Evolutionary conservation across 64 coral and sea anemone genomes (phyloP), one percentile per base, ranked within the genome.

Genomic region (Platygyra sinensis): DNA sequence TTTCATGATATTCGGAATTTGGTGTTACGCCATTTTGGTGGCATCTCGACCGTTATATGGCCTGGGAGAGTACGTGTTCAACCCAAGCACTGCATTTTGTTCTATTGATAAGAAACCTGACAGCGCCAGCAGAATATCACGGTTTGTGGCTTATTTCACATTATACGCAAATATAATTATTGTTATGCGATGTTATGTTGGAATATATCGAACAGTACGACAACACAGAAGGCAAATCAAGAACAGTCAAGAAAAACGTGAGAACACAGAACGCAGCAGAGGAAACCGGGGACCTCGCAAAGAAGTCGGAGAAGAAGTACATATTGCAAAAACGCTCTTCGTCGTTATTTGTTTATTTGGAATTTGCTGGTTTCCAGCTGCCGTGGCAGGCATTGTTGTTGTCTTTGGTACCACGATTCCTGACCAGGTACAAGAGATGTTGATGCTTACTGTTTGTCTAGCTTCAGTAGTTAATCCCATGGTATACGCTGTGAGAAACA

Each of bases 331-430:
- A 81, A 81, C 79, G 5, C 20, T 81, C 27, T 62, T 81, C 29
- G 61, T 81, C 32, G 79, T 81, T 61, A 81, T 81, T 81, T 62
- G 15, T 10, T 62, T 81, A 33, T 81, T 81, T 62, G 79, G 55
- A 57, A 5, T 81, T 19, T 62, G 79, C 32, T 81, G 79, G 79
- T 81, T 81, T 81, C 79, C 79, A 19, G 24, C 79, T 30, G 79
- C 57, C 31, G 32, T 81, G 2, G 30, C 55, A 19, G 57, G 57
- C 33, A 33, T 81, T 33, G 54, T 81, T 20, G 14, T 30, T 62
- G 54, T 15, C 33, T 62, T 14, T 80, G 78, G 78, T 60, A 27
- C 29, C 25, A 54, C 51, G 12, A 59, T 80, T 80, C 54, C 78
- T 80, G 78, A n/a, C 8, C 1, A 38, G 11, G 28, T 36, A 19